Conservation (phyloP, 2,113 vertebrate species). For the Falcunculus frontatus region DNA sequence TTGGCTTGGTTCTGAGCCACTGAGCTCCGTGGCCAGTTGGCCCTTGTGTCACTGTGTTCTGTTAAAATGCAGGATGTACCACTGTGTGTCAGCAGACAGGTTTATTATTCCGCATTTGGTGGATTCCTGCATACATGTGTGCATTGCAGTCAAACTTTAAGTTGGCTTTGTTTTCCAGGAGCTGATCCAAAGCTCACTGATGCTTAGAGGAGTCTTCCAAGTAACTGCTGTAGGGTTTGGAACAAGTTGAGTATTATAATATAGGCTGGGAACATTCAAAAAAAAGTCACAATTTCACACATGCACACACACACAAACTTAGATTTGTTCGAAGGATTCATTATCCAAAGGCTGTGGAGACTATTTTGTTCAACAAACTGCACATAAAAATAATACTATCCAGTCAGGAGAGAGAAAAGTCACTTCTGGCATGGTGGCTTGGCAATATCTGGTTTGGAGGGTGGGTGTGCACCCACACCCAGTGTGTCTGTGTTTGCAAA, state of each 20-base stretch:
- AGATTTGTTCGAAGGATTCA: conserved; percentile 1
- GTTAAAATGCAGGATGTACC: background rate
- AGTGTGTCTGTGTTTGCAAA: background rate
- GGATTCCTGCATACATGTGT: background rate
- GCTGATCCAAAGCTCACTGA: conserved; percentile 5
- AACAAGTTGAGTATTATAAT: background rate
- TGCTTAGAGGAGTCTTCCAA: background rate
- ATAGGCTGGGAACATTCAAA: conserved; percentile 14
- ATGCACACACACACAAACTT: background rate
- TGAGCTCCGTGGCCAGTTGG: background rate
- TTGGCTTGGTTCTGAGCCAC: background rate
- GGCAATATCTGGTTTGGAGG: background rate
- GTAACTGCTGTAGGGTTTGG: conserved; percentile 50
- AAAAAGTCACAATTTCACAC: background rate
- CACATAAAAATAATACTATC: conserved; percentile 19
- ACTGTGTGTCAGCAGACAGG: conserved; percentile 14
- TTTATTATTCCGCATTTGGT: background rate
- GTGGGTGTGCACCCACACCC: background rate
- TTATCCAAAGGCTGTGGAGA: background rate
- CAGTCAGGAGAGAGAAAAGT: background rate
- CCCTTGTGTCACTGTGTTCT: background rate
- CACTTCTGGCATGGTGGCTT: background rate
- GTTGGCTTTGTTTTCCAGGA: conserved; percentile 4
- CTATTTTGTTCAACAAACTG: background rate
- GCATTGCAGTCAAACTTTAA: background rate